Base-by-base conservation (phyloP, 2,888 invertebrate genomes). In the Limenitis camilla region DNA sequence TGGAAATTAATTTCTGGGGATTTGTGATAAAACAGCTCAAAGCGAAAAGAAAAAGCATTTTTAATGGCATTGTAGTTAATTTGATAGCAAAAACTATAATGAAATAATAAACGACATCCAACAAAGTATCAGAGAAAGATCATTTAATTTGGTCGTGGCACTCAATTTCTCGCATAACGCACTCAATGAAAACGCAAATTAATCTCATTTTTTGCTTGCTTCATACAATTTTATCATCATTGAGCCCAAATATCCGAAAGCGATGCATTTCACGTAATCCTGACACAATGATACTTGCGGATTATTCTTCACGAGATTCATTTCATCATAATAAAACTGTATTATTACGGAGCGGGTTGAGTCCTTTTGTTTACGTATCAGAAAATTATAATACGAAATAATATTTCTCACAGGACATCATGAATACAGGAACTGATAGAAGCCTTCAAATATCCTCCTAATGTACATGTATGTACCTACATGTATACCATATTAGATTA, bases 121-220 rank as follows among this genome's bases (percentile, higher is more conserved):
- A 63, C 65, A 69, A 64, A 78, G 82, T 78, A 74, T 78, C 78
- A 76, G 65, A 72, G 68, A 57, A 68, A 76, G 72, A 79, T 82
- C 81, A 81, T 84, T 83, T 76, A 79, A 86, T 85, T 87, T 79
- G 76, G 72, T 72, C 71, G 69, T 74, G 68, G 61, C 76, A 74
- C 74, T 71, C 87, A 87, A 87, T 87, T 87, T 87, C 81, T 87
- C 87, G 85, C 86, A 83, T 74, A 83, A 78, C 81, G 85, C 81
- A 81, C 71, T 78, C 83, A 78, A 85, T 84, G 84, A 78, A 85
- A 84, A 83, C 71, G 78, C 76, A 85, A 86, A 85, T 87, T 87
- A 87, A 87, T 87, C 86, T 86, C 82, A 87, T 86, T 86, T 86
- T 85, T 87, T 81, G 78, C 76, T 45, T 38, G 45, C 45, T 36